Percentiles rank a stretch among this genome's conserved stretches.
Evolutionary conservation across 2,113 vertebrate species (phyloP).

Genomic region (Rattus norvegicus): GRCr8 NC_086024.1:22850001-22850500

Average conservation of each 20-base stretch:
- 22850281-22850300: not conserved
- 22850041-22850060: not conserved
- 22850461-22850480: not conserved
- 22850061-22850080: not conserved
- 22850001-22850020: not conserved
- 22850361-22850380: not conserved
- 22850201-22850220: not conserved
- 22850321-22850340: not conserved
- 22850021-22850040: not conserved
- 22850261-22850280: not conserved
- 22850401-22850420: not conserved
- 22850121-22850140: not conserved
- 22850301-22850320: fast-evolving
- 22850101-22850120: not conserved
- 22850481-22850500: not conserved
- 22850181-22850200: not conserved
- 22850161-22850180: not conserved
- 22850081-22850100: not conserved
- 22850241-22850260: not conserved
- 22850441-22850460: not conserved
- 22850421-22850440: not conserved
- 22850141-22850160: not conserved
- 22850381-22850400: not conserved
- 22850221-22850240: not conserved
- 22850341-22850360: not conserved